phyloP scores from a whole-genome alignment of 2,113 vertebrate genomes.

The Catagonus wagneri region DNA sequence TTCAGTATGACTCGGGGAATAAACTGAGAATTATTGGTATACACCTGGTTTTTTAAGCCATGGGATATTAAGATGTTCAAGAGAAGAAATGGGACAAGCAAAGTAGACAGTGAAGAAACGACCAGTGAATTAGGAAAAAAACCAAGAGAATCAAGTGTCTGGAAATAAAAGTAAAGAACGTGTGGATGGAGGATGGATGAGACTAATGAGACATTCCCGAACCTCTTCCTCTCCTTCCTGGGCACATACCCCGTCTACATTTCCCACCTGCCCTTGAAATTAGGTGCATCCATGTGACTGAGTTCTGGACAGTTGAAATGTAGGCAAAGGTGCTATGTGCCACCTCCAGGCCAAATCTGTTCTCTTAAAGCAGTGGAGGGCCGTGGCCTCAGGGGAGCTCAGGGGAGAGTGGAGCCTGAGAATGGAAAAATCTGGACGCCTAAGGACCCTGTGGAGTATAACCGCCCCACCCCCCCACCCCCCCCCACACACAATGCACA shows the following conservation, averaged over 20 bases:
- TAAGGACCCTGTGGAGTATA: not conserved
- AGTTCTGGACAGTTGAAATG: not conserved
- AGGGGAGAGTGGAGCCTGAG: not conserved
- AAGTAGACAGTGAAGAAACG: not conserved
- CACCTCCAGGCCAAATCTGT: not conserved
- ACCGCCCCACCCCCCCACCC: accelerated
- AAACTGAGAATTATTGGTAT: not conserved
- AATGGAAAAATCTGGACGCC: not conserved
- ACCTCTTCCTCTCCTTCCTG: not conserved
- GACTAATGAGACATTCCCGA: not conserved
- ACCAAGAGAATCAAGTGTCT: not conserved
- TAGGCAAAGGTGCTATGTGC: not conserved
- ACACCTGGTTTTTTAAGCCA: not conserved
- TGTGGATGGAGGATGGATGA: not conserved
- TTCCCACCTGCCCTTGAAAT: not conserved
- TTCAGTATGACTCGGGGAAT: not conserved
- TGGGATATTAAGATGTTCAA: not conserved
- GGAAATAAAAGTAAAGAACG: not conserved
- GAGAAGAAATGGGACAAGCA: not conserved
- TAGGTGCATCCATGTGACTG: not conserved
- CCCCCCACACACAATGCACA: not conserved
- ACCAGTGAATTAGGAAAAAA: not conserved
- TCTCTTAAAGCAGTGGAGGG: not conserved
- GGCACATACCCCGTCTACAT: not conserved
- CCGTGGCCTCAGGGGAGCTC: no score